A percentile compares a stretch with the other conserved stretches of the same genome.
These are phyloP conservation scores for Pseudomyrmex flavicornis DNA, from an alignment of 1,140 invertebrate genomes.

Conservation along the genomic window DNA sequence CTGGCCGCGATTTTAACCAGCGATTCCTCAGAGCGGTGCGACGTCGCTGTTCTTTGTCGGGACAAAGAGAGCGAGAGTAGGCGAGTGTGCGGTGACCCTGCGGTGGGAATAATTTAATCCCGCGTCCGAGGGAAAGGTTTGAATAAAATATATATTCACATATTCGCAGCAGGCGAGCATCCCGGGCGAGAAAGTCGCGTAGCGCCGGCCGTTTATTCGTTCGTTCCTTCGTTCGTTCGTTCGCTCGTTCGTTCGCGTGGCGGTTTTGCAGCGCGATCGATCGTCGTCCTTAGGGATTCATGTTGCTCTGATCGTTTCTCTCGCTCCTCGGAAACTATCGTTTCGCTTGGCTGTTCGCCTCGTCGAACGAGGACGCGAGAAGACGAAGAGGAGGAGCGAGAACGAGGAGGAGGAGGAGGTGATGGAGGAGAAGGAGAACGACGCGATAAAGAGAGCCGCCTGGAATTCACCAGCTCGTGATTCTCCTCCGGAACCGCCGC, in stretches of 20 bases:
- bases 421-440: constrained; percentile 30
- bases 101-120: constrained; percentile 83
- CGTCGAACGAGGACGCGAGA: constrained; percentile 63
- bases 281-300: constrained; percentile 69
- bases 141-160: constrained; percentile 86
- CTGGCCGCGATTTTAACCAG: background rate
- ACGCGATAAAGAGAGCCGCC: constrained; percentile 22
- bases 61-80: background rate
- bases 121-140: constrained; percentile 82
- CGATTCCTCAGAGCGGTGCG: background rate
- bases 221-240: background rate
- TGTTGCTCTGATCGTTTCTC: constrained; percentile 79
- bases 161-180: constrained; percentile 84
- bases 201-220: constrained; percentile 1
- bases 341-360: constrained; percentile 71
- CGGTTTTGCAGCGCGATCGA: background rate
- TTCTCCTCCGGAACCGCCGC: constrained; percentile 56
- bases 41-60: background rate
- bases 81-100: constrained; percentile 41
- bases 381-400: constrained; percentile 62
- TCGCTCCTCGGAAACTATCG: constrained; percentile 82
- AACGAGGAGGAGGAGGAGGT: constrained; percentile 32
- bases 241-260: constrained; percentile 4
- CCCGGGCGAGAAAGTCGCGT: constrained; percentile 73
- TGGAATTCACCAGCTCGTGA: background rate